phyloP scores from a whole-genome alignment of 37 sponge, comb jelly and placozoan genomes.

The Oscarella lobularis region DNA sequence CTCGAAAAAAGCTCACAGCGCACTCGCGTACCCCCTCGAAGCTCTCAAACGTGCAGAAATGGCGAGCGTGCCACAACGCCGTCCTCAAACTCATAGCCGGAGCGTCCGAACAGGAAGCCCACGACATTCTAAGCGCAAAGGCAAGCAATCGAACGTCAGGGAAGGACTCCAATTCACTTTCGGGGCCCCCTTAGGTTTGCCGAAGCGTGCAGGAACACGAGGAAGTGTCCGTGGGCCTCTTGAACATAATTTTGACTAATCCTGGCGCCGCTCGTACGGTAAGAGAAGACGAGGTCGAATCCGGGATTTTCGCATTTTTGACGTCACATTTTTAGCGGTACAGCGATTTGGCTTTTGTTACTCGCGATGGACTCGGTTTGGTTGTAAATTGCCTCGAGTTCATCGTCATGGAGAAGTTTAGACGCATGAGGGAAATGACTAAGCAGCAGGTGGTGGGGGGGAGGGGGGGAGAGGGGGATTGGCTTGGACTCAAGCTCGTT shows the following conservation, averaged over 20 bases:
- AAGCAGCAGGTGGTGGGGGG: conserved; percentile 66
- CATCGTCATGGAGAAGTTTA: conserved; percentile 77
- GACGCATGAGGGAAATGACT: conserved; percentile 27
- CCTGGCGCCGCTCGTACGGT: conserved; percentile 56
- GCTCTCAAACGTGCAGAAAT: conserved; percentile 9
- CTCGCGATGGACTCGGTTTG: conserved; percentile 62
- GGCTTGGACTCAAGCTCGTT: too few species aligned
- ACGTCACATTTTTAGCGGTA: conserved; percentile 30
- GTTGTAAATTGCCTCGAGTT: conserved; percentile 34
- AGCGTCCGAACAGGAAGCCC: conserved; percentile 32
- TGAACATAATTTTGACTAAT: conserved; percentile 72
- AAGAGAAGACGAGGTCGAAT: background rate
- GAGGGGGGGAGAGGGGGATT: too few species aligned
- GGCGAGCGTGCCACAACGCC: conserved; percentile 32
- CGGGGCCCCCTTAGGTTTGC: conserved; percentile 29
- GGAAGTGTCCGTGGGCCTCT: conserved; percentile 53
- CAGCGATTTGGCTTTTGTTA: conserved; percentile 56
- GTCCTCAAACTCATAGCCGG: conserved; percentile 8
- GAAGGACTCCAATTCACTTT: too few species aligned
- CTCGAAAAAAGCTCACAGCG: too few species aligned
- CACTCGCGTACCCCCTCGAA: background rate
- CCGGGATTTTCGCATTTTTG: background rate
- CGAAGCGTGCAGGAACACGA: conserved; percentile 62
- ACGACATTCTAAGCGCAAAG: conserved; percentile 48
- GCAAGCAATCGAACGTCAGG: conserved; percentile 6